phyloP scores from a whole-genome alignment of 2,113 vertebrate species.

The Grus americana region DNA sequence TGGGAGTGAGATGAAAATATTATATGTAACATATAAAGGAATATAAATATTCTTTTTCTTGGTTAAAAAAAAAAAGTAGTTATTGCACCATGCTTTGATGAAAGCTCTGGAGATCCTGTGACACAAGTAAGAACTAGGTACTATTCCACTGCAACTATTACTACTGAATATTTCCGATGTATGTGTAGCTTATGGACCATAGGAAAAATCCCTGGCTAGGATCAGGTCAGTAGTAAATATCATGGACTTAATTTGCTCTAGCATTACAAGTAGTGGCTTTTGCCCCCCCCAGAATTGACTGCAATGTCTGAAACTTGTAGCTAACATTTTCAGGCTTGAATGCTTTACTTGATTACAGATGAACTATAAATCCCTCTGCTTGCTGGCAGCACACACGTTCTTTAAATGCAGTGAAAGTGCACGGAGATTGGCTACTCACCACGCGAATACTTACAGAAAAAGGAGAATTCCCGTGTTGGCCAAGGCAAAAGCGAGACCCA shows the following conservation, averaged over 20 bases:
- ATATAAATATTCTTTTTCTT: background rate
- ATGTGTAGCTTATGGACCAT: background rate
- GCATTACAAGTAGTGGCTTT: background rate
- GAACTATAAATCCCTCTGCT: background rate
- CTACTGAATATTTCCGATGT: background rate
- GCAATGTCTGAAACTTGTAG: background rate
- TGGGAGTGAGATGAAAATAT: slow-evolving; percentile 1
- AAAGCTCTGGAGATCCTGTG: background rate
- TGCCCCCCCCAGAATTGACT: accelerated
- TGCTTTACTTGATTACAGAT: background rate
- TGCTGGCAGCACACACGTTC: background rate
- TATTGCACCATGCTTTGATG: background rate
- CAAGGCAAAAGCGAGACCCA: slow-evolving; percentile 81
- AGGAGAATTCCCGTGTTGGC: slow-evolving; percentile 83
- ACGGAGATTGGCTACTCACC: background rate
- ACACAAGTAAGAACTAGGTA: background rate
- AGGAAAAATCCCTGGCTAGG: background rate
- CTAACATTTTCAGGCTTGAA: background rate
- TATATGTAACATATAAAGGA: background rate
- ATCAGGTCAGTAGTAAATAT: background rate
- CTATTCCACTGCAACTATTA: background rate
- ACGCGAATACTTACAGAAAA: slow-evolving; percentile 76
- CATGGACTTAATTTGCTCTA: background rate
- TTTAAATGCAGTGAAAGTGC: slow-evolving; percentile 14
- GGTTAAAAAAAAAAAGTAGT: background rate